Percentiles rank a stretch among this genome's conserved stretches.
phyloP scores from a whole-genome alignment of 1,140 invertebrate species.

The Capitella teleta region DNA sequence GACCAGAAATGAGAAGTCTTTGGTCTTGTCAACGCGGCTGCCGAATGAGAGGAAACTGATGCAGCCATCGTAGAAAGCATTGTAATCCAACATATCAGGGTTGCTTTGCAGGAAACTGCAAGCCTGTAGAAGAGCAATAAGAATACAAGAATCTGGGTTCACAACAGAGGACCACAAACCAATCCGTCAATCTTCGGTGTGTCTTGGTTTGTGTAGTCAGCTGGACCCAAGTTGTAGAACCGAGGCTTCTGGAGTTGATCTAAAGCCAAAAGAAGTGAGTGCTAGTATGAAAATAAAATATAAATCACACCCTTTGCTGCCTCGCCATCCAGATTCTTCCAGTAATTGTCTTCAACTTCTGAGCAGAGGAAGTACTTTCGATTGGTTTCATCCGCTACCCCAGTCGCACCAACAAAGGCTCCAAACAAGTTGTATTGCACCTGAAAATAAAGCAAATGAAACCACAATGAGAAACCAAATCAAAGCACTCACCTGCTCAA shows the following conservation, averaged over 20 bases:
- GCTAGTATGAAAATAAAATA: neutral
- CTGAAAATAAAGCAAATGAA: too few relatives aligned
- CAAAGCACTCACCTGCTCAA: constrained; percentile 42
- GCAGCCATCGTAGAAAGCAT: constrained; percentile 69
- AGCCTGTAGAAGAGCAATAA: constrained; percentile 51
- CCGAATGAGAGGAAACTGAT: constrained; percentile 55
- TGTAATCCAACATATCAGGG: constrained; percentile 80
- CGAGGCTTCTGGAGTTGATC: constrained; percentile 57
- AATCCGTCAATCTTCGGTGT: constrained; percentile 82
- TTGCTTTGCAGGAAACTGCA: constrained; percentile 85
- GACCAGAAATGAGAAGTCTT: too few relatives aligned
- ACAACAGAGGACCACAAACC: constrained; percentile 36
- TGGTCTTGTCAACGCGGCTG: constrained; percentile 33
- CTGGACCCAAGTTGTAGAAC: constrained; percentile 70
- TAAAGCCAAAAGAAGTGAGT: constrained; percentile 6
- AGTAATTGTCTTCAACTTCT: constrained; percentile 67
- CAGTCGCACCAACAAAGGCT: constrained; percentile 14
- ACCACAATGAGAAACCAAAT: too few relatives aligned
- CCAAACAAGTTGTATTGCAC: constrained; percentile 76
- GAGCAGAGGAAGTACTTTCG: constrained; percentile 56
- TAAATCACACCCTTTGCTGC: constrained; percentile 48
- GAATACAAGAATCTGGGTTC: neutral
- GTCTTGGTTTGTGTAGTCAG: constrained; percentile 66
- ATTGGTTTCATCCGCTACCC: constrained; percentile 7
- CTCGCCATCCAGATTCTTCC: constrained; percentile 58